phyloP scores from a whole-genome alignment of 2,113 vertebrate genomes.

The Catharus minimus region DNA sequence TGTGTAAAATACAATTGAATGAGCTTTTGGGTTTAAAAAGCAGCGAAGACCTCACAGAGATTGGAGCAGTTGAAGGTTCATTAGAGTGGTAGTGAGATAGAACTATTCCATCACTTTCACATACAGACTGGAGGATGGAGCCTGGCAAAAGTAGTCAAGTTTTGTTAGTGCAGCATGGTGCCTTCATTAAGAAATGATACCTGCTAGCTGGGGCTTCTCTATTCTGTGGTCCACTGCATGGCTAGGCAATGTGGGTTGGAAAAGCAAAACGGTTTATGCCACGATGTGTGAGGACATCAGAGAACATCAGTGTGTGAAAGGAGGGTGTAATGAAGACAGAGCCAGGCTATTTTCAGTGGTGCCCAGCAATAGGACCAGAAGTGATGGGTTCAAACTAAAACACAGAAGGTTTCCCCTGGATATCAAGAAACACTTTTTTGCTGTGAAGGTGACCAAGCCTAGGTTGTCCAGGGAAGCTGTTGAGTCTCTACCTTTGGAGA shows the following conservation, averaged over 20 bases:
- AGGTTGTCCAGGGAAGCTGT: background rate
- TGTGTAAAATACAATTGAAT: background rate
- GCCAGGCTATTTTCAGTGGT: background rate
- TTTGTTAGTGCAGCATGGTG: background rate
- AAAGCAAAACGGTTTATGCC: background rate
- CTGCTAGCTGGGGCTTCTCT: background rate
- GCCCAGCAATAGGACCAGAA: background rate
- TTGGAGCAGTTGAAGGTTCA: background rate
- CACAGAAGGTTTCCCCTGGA: background rate
- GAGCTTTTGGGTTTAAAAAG: background rate
- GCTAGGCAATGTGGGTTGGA: background rate
- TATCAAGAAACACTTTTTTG: background rate
- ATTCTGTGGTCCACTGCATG: background rate
- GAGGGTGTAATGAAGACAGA: background rate
- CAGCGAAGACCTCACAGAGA: background rate
- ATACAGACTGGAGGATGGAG: background rate
- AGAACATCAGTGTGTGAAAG: background rate
- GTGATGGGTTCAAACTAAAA: background rate
- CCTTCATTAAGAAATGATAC: background rate
- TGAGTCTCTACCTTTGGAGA: background rate
- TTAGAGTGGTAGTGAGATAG: background rate
- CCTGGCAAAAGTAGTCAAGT: background rate
- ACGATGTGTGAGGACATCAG: background rate
- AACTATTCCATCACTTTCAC: background rate
- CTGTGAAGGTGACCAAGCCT: background rate